These are phyloP conservation scores for Diglossa cyanea DNA, from an alignment of 2,797 vertebrate genomes.

Conservation along the genomic window DNA sequence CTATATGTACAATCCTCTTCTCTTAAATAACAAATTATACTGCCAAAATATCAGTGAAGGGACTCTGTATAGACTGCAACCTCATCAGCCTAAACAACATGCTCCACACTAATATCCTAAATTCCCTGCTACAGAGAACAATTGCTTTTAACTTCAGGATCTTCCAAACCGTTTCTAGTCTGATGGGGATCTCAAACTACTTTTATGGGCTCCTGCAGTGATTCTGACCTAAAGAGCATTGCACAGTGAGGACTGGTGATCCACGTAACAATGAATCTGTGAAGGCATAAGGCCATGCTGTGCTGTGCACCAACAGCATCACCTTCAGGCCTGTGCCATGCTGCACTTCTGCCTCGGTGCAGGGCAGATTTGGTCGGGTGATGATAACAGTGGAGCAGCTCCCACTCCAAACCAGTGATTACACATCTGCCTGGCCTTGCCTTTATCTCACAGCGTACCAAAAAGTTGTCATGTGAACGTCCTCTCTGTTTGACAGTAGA, in stretches of 20 bases:
- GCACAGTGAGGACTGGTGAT: background rate
- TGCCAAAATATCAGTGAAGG: background rate
- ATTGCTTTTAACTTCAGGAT: background rate
- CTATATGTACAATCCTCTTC: background rate
- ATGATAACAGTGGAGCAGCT: background rate
- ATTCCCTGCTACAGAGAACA: background rate
- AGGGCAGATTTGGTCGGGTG: rapidly evolving
- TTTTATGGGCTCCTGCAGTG: background rate
- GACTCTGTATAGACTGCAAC: background rate
- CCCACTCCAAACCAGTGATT: background rate
- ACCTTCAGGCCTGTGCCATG: background rate
- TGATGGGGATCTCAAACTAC: background rate
- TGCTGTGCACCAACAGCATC: background rate
- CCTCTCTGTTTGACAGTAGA: background rate
- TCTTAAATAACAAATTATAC: background rate
- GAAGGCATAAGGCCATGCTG: rapidly evolving
- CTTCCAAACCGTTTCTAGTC: background rate
- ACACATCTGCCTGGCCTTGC: background rate
- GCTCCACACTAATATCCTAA: background rate
- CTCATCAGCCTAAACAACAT: background rate
- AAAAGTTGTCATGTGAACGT: background rate
- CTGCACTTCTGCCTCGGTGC: rapidly evolving
- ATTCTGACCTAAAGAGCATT: background rate
- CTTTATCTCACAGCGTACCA: background rate
- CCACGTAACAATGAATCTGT: background rate